Evolutionary conservation across 2,113 vertebrate species (phyloP).

Genomic region (Mixornis gularis): DNA sequence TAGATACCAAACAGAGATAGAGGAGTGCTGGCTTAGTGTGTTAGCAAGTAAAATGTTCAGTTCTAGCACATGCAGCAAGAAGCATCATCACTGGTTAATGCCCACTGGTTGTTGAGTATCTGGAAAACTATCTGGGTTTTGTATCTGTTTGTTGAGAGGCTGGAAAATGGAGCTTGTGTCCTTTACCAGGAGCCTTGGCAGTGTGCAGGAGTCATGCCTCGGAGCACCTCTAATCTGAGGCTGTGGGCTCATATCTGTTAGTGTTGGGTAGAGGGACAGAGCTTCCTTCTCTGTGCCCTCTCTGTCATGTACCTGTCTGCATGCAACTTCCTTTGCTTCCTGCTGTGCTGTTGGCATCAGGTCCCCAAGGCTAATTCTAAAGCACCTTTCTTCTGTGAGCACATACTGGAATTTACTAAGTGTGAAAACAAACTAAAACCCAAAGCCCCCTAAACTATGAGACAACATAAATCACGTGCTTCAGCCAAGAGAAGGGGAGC

Average conservation of each 20-base stretch:
- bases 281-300: not conserved
- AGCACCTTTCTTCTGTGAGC: not conserved
- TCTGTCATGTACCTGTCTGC: not conserved
- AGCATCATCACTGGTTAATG: not conserved
- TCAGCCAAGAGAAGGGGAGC: not conserved
- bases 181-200: not conserved
- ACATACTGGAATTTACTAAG: not conserved
- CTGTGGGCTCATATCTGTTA: not conserved
- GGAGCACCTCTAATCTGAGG: not conserved
- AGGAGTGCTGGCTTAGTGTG: not conserved
- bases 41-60: not conserved
- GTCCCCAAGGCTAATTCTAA: not conserved
- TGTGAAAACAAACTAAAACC: not conserved
- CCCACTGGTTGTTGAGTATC: not conserved
- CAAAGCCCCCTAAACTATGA: fast-evolving
- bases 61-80: not conserved
- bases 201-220: not conserved
- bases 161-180: not conserved
- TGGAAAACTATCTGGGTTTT: too few species aligned
- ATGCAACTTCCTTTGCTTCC: not conserved
- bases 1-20: not conserved
- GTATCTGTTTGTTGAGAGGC: not conserved
- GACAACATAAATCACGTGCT: not conserved
- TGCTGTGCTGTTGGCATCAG: not conserved
- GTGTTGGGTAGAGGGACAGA: not conserved